phyloP scores from a whole-genome alignment of 1,140 invertebrate species.

The Ceratitis capitata region DNA sequence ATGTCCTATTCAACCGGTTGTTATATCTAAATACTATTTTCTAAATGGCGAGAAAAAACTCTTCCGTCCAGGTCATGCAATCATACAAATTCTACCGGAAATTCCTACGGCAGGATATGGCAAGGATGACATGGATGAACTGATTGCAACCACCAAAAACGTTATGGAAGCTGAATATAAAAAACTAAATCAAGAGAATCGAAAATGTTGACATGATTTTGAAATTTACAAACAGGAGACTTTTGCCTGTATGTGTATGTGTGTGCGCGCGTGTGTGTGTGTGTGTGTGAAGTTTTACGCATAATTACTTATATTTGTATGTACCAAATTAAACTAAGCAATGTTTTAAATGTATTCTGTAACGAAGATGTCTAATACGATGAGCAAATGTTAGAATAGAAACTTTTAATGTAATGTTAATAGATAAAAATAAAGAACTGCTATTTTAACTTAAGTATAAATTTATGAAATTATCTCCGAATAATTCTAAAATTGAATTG shows the following conservation, averaged over 20 bases:
- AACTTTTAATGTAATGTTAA: not conserved
- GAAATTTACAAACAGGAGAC: not conserved
- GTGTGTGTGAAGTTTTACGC: not conserved
- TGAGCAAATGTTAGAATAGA: not conserved
- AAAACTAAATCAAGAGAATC: conserved; percentile 68
- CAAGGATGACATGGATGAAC: conserved; percentile 72
- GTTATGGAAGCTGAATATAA: conserved; percentile 74
- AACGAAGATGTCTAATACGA: not conserved
- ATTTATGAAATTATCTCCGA: no score
- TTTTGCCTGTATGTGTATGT: not conserved
- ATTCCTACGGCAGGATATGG: conserved; percentile 73
- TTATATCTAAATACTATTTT: conserved; percentile 89
- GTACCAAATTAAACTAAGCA: not conserved
- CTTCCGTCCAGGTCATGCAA: conserved; percentile 77
- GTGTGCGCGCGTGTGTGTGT: not conserved
- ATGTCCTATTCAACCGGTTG: conserved; percentile 86
- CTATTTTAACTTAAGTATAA: not conserved
- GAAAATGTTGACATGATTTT: conserved; percentile 44
- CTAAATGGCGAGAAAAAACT: conserved; percentile 77
- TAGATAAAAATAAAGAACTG: not conserved
- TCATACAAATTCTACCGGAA: conserved; percentile 77
- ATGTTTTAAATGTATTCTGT: not conserved
- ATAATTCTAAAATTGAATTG: no score
- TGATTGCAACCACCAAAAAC: conserved; percentile 74
- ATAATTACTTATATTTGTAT: not conserved